Conservation (phyloP, 2,797 vertebrate species). For the Morelia viridis region DNA sequence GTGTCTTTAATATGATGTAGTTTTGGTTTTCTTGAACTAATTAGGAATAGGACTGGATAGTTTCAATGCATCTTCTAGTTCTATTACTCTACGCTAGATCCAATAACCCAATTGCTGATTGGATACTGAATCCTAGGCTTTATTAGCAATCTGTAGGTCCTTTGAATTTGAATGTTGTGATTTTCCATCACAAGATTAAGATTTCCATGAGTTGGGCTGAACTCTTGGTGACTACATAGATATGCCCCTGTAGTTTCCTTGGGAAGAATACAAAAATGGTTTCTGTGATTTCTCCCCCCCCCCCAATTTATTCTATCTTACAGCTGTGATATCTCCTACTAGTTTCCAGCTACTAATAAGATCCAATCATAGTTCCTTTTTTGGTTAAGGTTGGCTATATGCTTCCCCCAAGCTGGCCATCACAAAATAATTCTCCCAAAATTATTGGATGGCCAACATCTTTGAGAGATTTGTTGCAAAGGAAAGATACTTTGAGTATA, state of each 20-base stretch:
- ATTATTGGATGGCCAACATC: background rate
- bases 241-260: background rate
- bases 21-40: background rate
- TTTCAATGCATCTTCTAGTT: background rate
- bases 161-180: background rate
- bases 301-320: background rate
- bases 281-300: background rate
- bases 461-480: background rate
- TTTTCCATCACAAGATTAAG: background rate
- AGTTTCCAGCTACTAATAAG: background rate
- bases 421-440: background rate
- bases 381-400: background rate
- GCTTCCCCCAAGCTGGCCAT: background rate
- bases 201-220: background rate
- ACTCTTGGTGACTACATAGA: background rate
- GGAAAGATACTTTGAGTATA: background rate
- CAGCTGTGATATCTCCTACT: background rate
- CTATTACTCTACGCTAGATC: background rate
- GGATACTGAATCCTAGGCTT: background rate
- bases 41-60: background rate
- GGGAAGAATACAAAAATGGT: background rate
- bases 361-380: background rate
- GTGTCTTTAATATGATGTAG: background rate
- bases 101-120: background rate
- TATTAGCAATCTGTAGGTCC: background rate